phyloP scores from a whole-genome alignment of 2,797 vertebrate genomes.

The Acridotheres tristis region DNA sequence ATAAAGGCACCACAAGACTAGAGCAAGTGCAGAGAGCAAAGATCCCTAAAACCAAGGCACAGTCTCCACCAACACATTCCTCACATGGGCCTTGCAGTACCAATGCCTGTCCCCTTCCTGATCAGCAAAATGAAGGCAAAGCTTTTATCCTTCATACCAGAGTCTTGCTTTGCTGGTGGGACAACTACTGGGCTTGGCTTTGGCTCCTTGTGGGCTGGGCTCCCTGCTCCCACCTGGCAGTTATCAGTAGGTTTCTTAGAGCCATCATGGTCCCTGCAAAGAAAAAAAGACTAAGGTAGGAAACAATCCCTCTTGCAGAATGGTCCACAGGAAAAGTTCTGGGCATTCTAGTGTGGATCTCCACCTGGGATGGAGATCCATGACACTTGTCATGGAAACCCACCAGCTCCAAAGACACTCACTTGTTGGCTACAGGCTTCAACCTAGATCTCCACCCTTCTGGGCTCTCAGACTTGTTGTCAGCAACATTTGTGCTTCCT shows the following conservation, averaged over 20 bases:
- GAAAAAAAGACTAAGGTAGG: slow-evolving; percentile 5
- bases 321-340: neutral
- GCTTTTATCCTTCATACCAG: slow-evolving; percentile 27
- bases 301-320: neutral
- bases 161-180: neutral
- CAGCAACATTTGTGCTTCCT: neutral
- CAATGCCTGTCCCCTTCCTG: neutral
- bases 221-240: neutral
- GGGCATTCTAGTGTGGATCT: neutral
- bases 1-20: neutral
- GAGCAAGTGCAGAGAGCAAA: neutral
- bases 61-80: neutral
- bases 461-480: slow-evolving; percentile 71
- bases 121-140: neutral
- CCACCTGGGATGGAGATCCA: neutral
- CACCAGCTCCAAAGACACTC: slow-evolving; percentile 10
- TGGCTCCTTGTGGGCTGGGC: slow-evolving; percentile 18
- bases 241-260: slow-evolving; percentile 2
- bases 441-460: slow-evolving; percentile 78
- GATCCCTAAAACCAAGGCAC: neutral
- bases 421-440: slow-evolving; percentile 76
- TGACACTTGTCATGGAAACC: neutral
- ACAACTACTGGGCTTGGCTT: neutral
- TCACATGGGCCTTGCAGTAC: neutral
- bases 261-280: slow-evolving; percentile 45